Evolutionary conservation across 2,888 invertebrate species (phyloP).

Genomic region (Oscheius sp.): DNA sequence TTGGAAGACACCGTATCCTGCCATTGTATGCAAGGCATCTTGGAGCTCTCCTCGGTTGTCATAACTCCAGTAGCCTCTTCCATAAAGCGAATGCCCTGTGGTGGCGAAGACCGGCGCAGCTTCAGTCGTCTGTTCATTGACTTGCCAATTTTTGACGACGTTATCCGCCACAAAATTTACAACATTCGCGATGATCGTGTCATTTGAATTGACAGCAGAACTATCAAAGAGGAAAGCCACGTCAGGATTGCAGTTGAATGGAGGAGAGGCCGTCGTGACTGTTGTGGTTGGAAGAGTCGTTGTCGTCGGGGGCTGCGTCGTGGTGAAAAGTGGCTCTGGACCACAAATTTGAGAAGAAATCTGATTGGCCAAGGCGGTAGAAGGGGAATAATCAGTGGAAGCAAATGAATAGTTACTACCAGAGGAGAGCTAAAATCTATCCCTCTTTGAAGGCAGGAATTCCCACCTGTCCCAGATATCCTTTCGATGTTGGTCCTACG

Average conservation of each 20-base stretch:
- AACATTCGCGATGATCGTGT: not conserved
- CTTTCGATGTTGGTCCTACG: constrained; percentile 8
- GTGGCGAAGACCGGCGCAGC: constrained; percentile 16
- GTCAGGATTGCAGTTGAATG: constrained; percentile 31
- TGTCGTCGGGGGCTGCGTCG: not conserved
- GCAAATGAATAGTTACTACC: constrained; percentile 27
- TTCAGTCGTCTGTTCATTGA: constrained; percentile 7
- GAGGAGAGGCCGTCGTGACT: constrained; percentile 3
- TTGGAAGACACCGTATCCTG: not conserved
- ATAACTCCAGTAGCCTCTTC: constrained; percentile 5
- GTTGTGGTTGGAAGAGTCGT: constrained; percentile 11
- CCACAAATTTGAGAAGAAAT: constrained; percentile 27
- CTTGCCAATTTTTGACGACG: constrained; percentile 18
- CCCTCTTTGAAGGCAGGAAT: not conserved
- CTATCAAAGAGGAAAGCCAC: constrained; percentile 31
- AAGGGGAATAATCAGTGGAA: not conserved
- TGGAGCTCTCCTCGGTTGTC: not conserved
- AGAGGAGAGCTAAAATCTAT: not conserved
- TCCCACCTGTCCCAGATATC: not conserved
- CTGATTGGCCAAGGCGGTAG: not conserved
- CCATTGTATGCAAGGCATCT: not conserved
- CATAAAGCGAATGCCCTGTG: not conserved
- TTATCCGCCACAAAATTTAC: not conserved
- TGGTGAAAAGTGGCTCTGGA: not conserved
- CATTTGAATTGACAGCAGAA: constrained; percentile 21